phyloP scores from a whole-genome alignment of 2,888 invertebrate genomes.

The Aquatica leii region DNA sequence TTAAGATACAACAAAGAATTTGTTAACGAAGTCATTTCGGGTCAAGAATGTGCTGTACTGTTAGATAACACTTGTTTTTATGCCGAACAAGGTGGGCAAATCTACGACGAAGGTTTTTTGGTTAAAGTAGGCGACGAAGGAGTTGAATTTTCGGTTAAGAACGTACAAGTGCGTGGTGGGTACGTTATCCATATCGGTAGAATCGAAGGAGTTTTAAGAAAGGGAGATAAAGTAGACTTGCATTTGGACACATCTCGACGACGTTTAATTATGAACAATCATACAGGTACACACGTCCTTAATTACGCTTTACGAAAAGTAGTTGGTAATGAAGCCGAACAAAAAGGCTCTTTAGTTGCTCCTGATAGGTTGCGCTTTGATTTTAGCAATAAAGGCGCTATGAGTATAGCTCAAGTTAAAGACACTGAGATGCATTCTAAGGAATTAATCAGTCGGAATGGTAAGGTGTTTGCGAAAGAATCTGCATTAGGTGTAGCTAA shows the following conservation, averaged over 20 bases:
- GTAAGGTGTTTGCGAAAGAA: constrained; percentile 87
- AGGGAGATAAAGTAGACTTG: constrained; percentile 85
- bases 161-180: constrained; percentile 94
- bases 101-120: constrained; percentile 93
- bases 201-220: constrained; percentile 81
- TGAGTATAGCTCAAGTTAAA: constrained; percentile 88
- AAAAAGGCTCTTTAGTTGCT: constrained; percentile 96
- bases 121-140: constrained; percentile 83
- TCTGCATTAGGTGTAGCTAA: constrained; percentile 86
- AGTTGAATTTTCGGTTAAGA: constrained; percentile 90
- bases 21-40: constrained; percentile 81
- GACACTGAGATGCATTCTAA: constrained; percentile 83
- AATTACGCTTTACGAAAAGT: constrained; percentile 94
- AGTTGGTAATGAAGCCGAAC: constrained; percentile 90
- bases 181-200: constrained; percentile 94
- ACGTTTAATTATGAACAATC: constrained; percentile 96
- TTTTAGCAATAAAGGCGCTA: constrained; percentile 93
- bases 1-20: constrained; percentile 83
- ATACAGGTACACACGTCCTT: constrained; percentile 96
- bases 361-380: constrained; percentile 97
- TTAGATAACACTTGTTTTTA: constrained; percentile 95
- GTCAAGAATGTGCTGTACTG: constrained; percentile 91
- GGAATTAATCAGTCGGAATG: constrained; percentile 76
- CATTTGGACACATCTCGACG: constrained; percentile 87
- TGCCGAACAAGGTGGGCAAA: constrained; percentile 99